A percentile compares a stretch with the other conserved stretches of the same genome.
phyloP scores from a whole-genome alignment of 2,797 vertebrate species.

The Acrossocheilus wenchowensis region DNA sequence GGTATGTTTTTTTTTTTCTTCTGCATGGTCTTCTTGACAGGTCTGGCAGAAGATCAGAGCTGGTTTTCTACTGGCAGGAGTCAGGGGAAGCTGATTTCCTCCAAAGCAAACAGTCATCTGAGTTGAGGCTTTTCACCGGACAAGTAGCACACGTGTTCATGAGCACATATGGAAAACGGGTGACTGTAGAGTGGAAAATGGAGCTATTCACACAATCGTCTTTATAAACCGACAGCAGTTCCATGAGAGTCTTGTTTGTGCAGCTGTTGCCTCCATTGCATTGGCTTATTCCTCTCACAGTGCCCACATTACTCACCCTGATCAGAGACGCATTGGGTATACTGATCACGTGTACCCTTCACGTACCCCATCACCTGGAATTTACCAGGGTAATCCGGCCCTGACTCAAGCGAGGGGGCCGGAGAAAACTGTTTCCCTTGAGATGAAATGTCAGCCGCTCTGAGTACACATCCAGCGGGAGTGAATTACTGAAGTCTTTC shows the following conservation, averaged over 20 bases:
- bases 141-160: conserved; percentile 37
- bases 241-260: conserved; percentile 92
- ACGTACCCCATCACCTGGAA: conserved; percentile 57
- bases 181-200: conserved; percentile 73
- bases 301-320: conserved; percentile 80
- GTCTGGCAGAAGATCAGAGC: conserved; percentile 77
- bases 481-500: conserved; percentile 97
- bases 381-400: background rate
- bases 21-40: conserved; percentile 77
- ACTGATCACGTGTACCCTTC: conserved; percentile 59
- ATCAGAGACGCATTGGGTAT: conserved; percentile 45
- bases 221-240: conserved; percentile 90
- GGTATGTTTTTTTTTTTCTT: conserved; percentile 79
- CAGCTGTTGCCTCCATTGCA: conserved; percentile 96
- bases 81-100: conserved; percentile 60
- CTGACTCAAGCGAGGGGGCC: conserved; percentile 79
- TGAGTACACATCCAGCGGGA: conserved; percentile 95
- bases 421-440: conserved; percentile 81
- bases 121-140: conserved; percentile 14
- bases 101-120: conserved; percentile 24
- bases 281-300: conserved; percentile 83
- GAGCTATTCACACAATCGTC: conserved; percentile 86
- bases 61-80: conserved; percentile 74
- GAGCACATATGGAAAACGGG: conserved; percentile 91
- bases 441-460: conserved; percentile 85